Percentiles rank a stretch among this genome's conserved stretches.
These are phyloP conservation scores for Oscheius sp. DNA, from an alignment of 1,140 invertebrate genomes.

Conservation along the genomic window DNA sequence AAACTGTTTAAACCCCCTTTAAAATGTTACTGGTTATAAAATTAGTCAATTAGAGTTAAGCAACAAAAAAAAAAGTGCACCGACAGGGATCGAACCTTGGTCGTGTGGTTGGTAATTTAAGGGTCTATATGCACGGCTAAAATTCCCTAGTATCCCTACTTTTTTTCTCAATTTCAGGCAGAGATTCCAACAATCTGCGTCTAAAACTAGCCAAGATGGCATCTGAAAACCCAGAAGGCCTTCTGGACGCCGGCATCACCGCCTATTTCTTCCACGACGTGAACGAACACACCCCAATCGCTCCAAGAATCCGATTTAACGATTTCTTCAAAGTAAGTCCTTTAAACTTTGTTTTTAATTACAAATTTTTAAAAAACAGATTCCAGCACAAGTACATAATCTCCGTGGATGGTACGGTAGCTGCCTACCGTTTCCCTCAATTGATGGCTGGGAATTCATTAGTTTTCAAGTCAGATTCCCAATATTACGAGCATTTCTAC, in stretches of 20 bases:
- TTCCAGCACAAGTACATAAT: not conserved
- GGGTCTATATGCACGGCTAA: too few relatives aligned
- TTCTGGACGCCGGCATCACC: not conserved
- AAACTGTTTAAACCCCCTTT: too few relatives aligned
- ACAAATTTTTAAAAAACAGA: too few relatives aligned
- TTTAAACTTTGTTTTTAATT: too few relatives aligned
- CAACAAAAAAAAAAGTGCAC: too few relatives aligned
- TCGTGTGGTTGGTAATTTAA: too few relatives aligned
- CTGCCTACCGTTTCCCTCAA: not conserved
- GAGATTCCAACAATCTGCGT: not conserved
- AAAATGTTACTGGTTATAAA: too few relatives aligned
- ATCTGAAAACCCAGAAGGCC: not conserved
- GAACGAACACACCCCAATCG: not conserved
- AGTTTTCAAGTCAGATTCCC: not conserved
- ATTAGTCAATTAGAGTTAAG: too few relatives aligned
- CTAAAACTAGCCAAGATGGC: not conserved
- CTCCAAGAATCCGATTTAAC: not conserved
- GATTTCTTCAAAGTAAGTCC: not conserved
- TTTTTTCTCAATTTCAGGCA: too few relatives aligned
- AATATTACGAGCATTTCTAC: slow-evolving; percentile 5
- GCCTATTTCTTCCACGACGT: not conserved
- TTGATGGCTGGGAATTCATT: not conserved
- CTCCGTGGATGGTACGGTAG: not conserved
- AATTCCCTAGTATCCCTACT: too few relatives aligned
- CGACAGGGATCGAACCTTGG: too few relatives aligned